phyloP scores from a whole-genome alignment of 1,140 invertebrate species.

The Danaus melanippus region DNA sequence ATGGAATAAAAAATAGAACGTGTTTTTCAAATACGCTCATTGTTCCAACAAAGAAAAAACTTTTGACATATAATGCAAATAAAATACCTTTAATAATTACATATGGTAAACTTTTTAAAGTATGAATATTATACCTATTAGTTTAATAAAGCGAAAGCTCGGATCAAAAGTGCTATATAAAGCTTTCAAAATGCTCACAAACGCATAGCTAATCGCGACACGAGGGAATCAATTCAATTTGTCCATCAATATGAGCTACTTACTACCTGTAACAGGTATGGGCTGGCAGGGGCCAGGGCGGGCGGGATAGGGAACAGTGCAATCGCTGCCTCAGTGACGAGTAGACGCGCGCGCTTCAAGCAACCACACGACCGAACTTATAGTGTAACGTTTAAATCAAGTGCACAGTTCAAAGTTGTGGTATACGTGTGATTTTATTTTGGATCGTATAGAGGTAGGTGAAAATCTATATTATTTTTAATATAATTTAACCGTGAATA shows the following conservation, averaged over 20 bases:
- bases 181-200: slow-evolving; percentile 4
- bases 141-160: too few relatives aligned
- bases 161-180: too few relatives aligned
- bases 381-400: slow-evolving; percentile 28
- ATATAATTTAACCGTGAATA: too few relatives aligned
- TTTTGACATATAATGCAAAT: slow-evolving; percentile 2
- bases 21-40: too few relatives aligned
- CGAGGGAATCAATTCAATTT: slow-evolving; percentile 52
- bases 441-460: too few relatives aligned
- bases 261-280: slow-evolving; percentile 60
- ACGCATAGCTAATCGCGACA: slow-evolving; percentile 19
- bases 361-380: slow-evolving; percentile 20
- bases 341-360: slow-evolving; percentile 33
- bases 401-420: slow-evolving; percentile 33
- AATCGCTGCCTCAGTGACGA: slow-evolving; percentile 30
- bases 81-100: too few relatives aligned
- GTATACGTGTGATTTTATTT: not conserved
- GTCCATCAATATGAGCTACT: slow-evolving; percentile 64
- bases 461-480: too few relatives aligned
- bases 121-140: too few relatives aligned
- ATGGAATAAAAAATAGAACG: too few relatives aligned
- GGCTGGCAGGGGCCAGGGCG: slow-evolving; percentile 32
- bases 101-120: too few relatives aligned
- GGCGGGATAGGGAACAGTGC: slow-evolving; percentile 45
- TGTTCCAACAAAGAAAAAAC: not conserved